Evolutionary conservation across 92 coral and sea anemone genomes (phyloP).

Genomic region (Umimayanthus kanabou): DNA sequence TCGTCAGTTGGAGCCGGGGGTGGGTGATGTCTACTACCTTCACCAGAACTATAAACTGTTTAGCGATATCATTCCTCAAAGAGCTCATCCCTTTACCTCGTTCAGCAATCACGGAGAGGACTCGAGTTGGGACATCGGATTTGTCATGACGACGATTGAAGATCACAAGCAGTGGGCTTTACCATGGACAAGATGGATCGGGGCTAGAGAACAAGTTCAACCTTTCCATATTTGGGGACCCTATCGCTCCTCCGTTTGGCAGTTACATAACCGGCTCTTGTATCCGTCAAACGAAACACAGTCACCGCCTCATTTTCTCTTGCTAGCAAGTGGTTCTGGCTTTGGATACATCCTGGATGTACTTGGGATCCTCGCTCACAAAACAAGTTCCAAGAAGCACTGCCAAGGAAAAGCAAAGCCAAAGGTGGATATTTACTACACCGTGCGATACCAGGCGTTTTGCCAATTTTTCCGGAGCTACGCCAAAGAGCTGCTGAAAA

Average conservation of each 20-base stretch:
- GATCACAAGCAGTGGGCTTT: constrained; percentile 42
- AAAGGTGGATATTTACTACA: constrained; percentile 54
- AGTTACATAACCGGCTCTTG: constrained; percentile 27
- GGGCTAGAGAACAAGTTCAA: background rate
- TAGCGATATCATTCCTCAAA: constrained; percentile 45
- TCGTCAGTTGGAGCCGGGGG: background rate
- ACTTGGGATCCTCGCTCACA: constrained; percentile 51
- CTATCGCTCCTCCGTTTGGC: constrained; percentile 61
- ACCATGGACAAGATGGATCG: constrained; percentile 65
- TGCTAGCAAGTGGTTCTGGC: constrained; percentile 66
- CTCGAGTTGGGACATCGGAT: constrained; percentile 59
- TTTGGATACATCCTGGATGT: constrained; percentile 59
- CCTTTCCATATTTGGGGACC: constrained; percentile 58
- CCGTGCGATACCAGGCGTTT: constrained; percentile 54
- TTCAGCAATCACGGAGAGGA: constrained; percentile 51
- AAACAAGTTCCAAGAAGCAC: background rate
- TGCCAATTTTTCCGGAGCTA: constrained; percentile 29
- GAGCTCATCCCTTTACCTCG: constrained; percentile 65
- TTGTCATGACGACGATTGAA: constrained; percentile 52
- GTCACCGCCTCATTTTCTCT: constrained; percentile 40
- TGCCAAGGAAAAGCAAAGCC: background rate
- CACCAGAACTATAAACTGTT: constrained; percentile 35
- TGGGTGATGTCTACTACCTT: constrained; percentile 57
- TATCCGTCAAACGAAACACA: background rate
- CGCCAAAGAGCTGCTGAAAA: constrained; percentile 28